Conservation (phyloP, 2,113 vertebrate genomes). For the Phoxinus phoxinus region DNA sequence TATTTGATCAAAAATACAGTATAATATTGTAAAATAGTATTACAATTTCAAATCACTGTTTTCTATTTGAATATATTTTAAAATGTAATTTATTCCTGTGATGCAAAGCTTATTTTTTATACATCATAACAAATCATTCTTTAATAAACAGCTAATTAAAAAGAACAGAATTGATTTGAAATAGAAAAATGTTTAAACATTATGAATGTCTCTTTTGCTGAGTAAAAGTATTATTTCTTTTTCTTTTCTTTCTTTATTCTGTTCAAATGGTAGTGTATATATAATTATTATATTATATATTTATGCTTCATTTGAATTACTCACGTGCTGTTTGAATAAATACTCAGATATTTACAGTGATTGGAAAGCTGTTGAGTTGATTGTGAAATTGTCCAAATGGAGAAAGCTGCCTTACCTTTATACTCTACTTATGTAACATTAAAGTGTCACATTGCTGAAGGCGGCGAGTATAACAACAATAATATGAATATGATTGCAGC, state of each 20-base stretch:
- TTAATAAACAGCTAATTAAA: not conserved
- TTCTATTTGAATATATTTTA: not conserved
- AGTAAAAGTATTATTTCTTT: not conserved
- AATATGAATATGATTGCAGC: not conserved
- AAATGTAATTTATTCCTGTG: not conserved
- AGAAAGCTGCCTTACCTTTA: not conserved
- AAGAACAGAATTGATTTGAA: not conserved
- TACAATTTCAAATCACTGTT: not conserved
- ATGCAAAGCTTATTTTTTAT: not conserved
- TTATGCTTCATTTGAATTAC: not conserved
- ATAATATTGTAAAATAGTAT: not conserved
- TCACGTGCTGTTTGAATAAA: not conserved
- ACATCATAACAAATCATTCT: not conserved
- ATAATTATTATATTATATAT: not conserved
- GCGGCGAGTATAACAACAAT: not conserved
- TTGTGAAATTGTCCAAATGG: not conserved
- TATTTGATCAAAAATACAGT: not conserved
- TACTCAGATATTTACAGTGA: not conserved
- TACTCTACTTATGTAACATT: not conserved
- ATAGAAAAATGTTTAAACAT: not conserved
- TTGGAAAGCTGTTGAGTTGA: not conserved
- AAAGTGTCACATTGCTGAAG: constrained; percentile 23
- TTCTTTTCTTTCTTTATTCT: too few relatives aligned
- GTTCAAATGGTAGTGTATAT: too few relatives aligned
- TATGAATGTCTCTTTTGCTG: not conserved